Percentiles rank a stretch among this genome's conserved stretches.
These are phyloP conservation scores for Octodonta nipae DNA, from an alignment of 2,888 invertebrate species.

Conservation along the genomic window DNA sequence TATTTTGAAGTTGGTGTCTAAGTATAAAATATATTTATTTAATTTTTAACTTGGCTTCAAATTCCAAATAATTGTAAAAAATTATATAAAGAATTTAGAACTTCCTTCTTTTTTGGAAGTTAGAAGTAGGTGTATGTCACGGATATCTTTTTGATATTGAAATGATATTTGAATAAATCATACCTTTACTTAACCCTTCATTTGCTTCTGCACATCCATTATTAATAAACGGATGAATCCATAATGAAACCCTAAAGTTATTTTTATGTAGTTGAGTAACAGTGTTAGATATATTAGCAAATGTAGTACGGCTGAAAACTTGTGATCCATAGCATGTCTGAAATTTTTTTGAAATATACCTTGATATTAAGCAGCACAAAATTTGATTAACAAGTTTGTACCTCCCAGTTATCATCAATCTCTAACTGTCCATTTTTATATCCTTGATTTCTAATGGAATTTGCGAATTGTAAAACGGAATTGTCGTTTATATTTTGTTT, in stretches of 20 bases:
- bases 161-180: not conserved
- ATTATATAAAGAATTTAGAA: too few species aligned
- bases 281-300: slow-evolving; percentile 52
- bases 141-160: too few species aligned
- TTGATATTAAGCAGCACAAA: too few species aligned
- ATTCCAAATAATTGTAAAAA: too few species aligned
- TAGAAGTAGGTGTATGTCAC: too few species aligned
- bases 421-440: slow-evolving; percentile 66
- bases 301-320: slow-evolving; percentile 47
- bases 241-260: slow-evolving; percentile 64
- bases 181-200: slow-evolving; percentile 3
- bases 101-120: too few species aligned
- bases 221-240: slow-evolving; percentile 81
- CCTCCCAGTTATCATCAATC: slow-evolving; percentile 80
- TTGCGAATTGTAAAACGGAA: slow-evolving; percentile 49
- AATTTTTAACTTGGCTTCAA: too few species aligned
- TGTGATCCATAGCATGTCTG: slow-evolving; percentile 28
- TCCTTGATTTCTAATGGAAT: slow-evolving; percentile 50
- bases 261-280: slow-evolving; percentile 46
- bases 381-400: slow-evolving; percentile 9
- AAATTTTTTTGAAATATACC: slow-evolving; percentile 2
- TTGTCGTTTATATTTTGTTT: slow-evolving; percentile 51
- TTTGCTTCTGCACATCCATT: slow-evolving; percentile 40
- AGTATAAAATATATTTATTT: too few species aligned
- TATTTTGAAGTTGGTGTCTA: too few species aligned